Percentiles rank a stretch among this genome's conserved stretches.
phyloP scores from a whole-genome alignment of 2,113 vertebrate genomes.

The Melanerpes aurifrons region DNA sequence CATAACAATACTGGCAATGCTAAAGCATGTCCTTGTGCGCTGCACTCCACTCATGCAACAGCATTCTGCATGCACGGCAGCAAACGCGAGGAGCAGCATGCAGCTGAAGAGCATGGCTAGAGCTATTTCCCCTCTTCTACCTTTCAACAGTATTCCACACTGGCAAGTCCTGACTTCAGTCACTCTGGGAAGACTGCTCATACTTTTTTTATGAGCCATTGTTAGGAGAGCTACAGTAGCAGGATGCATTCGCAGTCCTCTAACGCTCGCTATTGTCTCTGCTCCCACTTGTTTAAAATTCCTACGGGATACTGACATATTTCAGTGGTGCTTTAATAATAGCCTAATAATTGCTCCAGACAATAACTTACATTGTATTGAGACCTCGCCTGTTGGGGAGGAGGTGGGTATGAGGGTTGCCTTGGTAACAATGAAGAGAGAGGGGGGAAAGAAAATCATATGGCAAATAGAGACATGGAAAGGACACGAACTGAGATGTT shows the following conservation, averaged over 20 bases:
- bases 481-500: background rate
- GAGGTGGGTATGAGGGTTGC: conserved; percentile 44
- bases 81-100: background rate
- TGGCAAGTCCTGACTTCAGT: background rate
- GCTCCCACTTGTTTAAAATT: conserved; percentile 51
- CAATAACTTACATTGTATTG: conserved; percentile 56
- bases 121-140: background rate
- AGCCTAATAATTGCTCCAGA: conserved; percentile 64
- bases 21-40: background rate
- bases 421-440: conserved; percentile 24
- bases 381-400: background rate
- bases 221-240: background rate
- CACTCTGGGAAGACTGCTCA: background rate
- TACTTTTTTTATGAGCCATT: background rate
- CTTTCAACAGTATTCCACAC: background rate
- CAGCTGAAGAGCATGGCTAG: background rate
- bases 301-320: background rate
- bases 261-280: background rate
- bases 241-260: background rate
- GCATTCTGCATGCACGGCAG: fast-evolving
- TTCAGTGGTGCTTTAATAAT: conserved; percentile 58
- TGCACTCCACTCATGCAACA: background rate
- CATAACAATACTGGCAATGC: background rate
- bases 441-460: conserved; percentile 1
- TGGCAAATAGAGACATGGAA: background rate